Percentiles rank a stretch among this genome's conserved stretches.
phyloP scores from a whole-genome alignment of 53 echinoderm and acorn worm species.

The Holothuria scabra region DNA sequence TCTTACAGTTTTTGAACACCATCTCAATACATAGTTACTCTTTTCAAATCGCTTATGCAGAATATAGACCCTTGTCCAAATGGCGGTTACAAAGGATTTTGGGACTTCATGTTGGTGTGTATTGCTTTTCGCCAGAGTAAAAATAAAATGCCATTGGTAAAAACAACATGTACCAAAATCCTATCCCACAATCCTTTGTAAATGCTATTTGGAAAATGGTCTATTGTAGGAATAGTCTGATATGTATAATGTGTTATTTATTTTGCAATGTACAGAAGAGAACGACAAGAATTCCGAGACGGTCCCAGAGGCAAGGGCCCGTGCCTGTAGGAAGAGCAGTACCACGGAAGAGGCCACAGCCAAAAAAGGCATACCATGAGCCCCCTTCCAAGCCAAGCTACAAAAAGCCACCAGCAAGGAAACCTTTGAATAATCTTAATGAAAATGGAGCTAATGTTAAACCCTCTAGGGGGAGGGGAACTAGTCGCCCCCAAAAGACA shows the following conservation, averaged over 20 bases:
- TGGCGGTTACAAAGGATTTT: too few relatives aligned
- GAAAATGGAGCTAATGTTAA: not conserved
- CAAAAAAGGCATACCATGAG: not conserved
- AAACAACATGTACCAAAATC: too few relatives aligned
- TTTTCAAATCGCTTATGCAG: too few relatives aligned
- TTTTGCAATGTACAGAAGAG: not conserved
- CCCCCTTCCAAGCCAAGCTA: conserved; percentile 1
- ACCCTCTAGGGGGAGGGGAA: conserved; percentile 11
- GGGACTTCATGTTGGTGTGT: too few relatives aligned
- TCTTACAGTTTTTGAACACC: too few relatives aligned
- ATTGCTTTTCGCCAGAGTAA: too few relatives aligned
- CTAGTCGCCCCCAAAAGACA: not conserved
- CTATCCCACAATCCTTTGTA: too few relatives aligned
- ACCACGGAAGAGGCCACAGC: not conserved
- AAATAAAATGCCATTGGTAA: too few relatives aligned
- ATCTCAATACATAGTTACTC: too few relatives aligned
- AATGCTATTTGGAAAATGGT: too few relatives aligned
- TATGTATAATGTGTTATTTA: not conserved
- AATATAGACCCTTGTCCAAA: too few relatives aligned
- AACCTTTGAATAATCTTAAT: not conserved
- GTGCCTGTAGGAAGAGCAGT: not conserved
- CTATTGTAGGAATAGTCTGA: not conserved
- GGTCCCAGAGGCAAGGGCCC: not conserved
- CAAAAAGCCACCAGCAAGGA: not conserved
- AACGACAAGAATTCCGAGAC: not conserved